Conservation (phyloP, 2,113 vertebrate genomes). For the Psittacara wagleri region DNA sequence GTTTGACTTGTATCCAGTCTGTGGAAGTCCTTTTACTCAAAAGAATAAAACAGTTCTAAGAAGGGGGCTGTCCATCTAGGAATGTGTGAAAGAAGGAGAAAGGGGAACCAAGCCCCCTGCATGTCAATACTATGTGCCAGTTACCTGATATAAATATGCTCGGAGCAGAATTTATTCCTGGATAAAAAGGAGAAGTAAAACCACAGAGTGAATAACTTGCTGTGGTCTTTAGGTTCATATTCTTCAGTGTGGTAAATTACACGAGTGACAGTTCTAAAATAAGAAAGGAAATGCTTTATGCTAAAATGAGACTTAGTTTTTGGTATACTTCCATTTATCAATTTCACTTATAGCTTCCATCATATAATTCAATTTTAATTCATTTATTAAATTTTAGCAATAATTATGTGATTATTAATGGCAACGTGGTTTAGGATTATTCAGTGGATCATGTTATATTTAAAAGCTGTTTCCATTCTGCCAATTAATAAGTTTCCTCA, state of each 20-base stretch:
- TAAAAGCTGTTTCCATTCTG: neutral
- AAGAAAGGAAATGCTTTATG: neutral
- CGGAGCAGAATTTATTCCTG: neutral
- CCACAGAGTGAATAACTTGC: neutral
- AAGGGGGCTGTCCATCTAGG: fast-evolving
- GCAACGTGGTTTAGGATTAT: neutral
- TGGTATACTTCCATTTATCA: neutral
- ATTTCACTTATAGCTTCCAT: neutral
- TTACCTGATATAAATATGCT: neutral
- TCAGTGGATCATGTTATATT: neutral
- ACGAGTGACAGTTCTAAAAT: neutral
- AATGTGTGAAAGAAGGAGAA: neutral
- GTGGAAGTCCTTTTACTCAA: neutral
- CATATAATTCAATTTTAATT: neutral
- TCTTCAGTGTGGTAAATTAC: neutral
- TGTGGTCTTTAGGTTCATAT: neutral
- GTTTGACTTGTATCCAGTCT: neutral
- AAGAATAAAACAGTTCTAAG: neutral
- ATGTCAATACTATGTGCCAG: fast-evolving
- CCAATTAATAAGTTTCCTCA: neutral
- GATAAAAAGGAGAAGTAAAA: neutral
- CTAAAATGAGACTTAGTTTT: neutral
- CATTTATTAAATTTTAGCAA: neutral
- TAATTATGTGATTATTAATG: neutral
- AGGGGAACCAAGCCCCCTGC: neutral